Evolutionary conservation across 2,797 vertebrate genomes (phyloP).

Genomic region (Propithecus deckenii): DNA sequence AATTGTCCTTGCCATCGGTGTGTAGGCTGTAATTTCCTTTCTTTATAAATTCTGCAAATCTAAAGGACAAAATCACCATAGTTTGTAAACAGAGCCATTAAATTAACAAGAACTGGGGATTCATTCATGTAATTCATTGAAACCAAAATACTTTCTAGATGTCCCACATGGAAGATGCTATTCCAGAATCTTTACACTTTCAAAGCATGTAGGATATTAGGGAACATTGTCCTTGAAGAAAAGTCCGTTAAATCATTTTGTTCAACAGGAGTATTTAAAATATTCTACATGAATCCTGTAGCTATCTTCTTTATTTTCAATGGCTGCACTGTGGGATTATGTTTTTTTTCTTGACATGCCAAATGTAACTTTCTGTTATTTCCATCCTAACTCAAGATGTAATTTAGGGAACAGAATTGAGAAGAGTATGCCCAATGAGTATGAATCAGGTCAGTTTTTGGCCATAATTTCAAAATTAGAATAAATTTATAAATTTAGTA

Average conservation of each 20-base stretch:
- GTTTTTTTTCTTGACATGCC: constrained; percentile 76
- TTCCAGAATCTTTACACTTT: constrained; percentile 81
- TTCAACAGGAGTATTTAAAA: constrained; percentile 82
- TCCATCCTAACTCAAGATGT: constrained; percentile 49
- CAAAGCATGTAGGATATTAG: constrained; percentile 82
- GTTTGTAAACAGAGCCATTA: constrained; percentile 88
- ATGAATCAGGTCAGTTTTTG: constrained; percentile 1
- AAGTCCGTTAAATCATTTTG: constrained; percentile 76
- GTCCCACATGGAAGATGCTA: constrained; percentile 83
- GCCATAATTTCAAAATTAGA: constrained; percentile 56
- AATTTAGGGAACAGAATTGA: constrained; percentile 61
- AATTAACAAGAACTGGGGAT: constrained; percentile 80
- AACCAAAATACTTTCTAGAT: constrained; percentile 84
- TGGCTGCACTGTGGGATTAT: constrained; percentile 82
- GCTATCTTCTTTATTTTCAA: constrained; percentile 83
- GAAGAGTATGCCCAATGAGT: constrained; percentile 62
- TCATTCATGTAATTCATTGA: constrained; percentile 83
- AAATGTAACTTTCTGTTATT: constrained; percentile 77
- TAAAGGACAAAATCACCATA: constrained; percentile 99
- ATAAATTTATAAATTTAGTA: constrained; percentile 27
- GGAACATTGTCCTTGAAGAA: constrained; percentile 82
- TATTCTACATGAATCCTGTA: constrained; percentile 86
- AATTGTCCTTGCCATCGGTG: constrained; percentile 95
- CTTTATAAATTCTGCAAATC: constrained; percentile 99
- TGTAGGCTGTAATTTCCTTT: constrained; percentile 98